phyloP scores from a whole-genome alignment of 2,888 invertebrate genomes.

The Lasioglossum zephyrum region DNA sequence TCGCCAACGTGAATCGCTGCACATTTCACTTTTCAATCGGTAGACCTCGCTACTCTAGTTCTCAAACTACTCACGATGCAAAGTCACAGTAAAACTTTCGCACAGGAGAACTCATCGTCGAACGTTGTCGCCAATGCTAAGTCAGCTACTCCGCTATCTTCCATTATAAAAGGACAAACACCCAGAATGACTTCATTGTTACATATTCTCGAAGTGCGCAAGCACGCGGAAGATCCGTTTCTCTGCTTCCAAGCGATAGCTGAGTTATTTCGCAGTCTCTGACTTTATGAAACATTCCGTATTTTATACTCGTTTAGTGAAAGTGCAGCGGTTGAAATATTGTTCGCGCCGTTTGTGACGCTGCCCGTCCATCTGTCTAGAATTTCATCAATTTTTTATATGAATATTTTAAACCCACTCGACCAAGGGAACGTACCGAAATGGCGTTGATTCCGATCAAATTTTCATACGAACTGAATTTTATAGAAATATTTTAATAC shows the following conservation, averaged over 20 bases:
- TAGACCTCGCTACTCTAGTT: neutral
- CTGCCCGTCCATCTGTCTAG: neutral
- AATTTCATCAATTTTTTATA: neutral
- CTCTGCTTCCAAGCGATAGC: neutral
- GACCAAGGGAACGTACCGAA: neutral
- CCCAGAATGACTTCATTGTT: neutral
- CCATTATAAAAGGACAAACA: neutral
- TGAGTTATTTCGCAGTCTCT: conserved; percentile 1
- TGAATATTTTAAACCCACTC: neutral
- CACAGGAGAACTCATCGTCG: neutral
- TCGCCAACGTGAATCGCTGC: neutral
- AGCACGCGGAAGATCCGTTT: neutral
- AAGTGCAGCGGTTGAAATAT: neutral
- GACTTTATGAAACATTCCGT: conserved; percentile 8
- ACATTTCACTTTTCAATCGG: neutral
- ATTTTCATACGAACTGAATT: neutral
- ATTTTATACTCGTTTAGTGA: neutral
- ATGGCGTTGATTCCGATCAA: neutral
- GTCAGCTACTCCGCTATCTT: neutral
- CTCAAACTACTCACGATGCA: neutral
- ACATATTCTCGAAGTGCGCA: neutral
- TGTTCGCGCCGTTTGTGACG: neutral
- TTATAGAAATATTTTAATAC: neutral
- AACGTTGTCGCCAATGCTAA: neutral
- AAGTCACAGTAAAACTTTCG: neutral